Percentiles rank a stretch among this genome's conserved stretches.
phyloP scores from a whole-genome alignment of 2,113 vertebrate species.

The Corvus cornix region DNA sequence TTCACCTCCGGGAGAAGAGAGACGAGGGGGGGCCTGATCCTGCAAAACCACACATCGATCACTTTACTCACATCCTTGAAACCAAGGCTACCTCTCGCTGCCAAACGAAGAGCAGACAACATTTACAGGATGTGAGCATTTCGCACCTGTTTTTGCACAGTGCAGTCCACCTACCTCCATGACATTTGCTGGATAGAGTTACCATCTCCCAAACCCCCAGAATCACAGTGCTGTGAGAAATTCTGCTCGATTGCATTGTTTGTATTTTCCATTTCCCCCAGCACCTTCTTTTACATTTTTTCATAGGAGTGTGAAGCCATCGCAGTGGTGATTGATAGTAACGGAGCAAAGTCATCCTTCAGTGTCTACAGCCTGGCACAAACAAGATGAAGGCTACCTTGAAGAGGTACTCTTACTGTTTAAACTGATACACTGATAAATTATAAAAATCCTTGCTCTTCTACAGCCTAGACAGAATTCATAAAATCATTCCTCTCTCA shows the following conservation, averaged over 20 bases:
- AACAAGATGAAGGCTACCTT: slow-evolving; percentile 10
- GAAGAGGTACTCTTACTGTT: background rate
- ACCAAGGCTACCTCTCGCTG: background rate
- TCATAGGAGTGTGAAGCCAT: slow-evolving; percentile 41
- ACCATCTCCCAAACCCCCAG: background rate
- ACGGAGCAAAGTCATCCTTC: slow-evolving; percentile 47
- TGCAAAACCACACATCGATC: background rate
- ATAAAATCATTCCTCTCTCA: background rate
- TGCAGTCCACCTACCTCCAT: background rate
- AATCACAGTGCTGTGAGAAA: slow-evolving; percentile 35
- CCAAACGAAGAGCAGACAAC: background rate
- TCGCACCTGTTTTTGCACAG: background rate
- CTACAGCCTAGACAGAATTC: background rate
- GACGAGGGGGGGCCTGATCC: background rate
- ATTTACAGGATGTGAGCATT: background rate
- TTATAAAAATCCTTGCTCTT: background rate
- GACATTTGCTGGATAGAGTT: background rate
- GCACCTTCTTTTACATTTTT: slow-evolving; percentile 13
- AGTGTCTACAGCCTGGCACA: background rate
- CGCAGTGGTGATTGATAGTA: slow-evolving; percentile 46
- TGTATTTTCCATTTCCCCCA: slow-evolving; percentile 16
- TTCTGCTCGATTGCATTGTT: background rate
- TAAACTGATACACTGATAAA: background rate
- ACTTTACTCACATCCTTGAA: background rate
- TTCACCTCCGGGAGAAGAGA: background rate